A percentile compares a stretch with the other conserved stretches of the same genome.
Conservation (phyloP, 2,113 vertebrate species). For the Mandrillus leucophaeus region DNA sequence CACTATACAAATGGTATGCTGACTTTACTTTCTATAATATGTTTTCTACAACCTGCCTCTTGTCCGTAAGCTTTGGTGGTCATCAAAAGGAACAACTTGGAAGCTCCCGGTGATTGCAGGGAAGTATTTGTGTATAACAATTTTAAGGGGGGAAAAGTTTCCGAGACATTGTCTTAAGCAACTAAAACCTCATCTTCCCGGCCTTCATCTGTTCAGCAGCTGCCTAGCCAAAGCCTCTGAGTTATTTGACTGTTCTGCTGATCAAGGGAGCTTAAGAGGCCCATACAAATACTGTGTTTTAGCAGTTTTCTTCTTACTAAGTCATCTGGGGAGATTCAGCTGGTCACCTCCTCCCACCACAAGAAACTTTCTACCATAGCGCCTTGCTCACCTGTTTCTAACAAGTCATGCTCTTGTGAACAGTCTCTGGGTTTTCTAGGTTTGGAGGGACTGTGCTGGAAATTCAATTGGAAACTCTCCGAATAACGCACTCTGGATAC, state of each 20-base stretch:
- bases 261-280: neutral
- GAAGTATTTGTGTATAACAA: neutral
- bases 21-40: neutral
- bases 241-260: neutral
- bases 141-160: neutral
- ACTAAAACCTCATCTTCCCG: neutral
- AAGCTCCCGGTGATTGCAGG: neutral
- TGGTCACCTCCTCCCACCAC: neutral
- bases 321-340: neutral
- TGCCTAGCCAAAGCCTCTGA: neutral
- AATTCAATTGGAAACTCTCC: neutral
- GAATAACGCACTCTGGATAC: neutral
- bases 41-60: neutral
- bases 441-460: neutral
- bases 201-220: neutral
- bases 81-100: neutral
- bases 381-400: neutral
- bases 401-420: neutral
- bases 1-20: neutral
- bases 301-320: neutral
- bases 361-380: neutral
- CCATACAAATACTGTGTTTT: rapidly evolving
- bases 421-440: neutral
- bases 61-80: neutral
- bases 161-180: neutral